These are phyloP conservation scores for Phoxinus phoxinus DNA, from an alignment of 2,113 vertebrate genomes.

Conservation along the genomic window DNA sequence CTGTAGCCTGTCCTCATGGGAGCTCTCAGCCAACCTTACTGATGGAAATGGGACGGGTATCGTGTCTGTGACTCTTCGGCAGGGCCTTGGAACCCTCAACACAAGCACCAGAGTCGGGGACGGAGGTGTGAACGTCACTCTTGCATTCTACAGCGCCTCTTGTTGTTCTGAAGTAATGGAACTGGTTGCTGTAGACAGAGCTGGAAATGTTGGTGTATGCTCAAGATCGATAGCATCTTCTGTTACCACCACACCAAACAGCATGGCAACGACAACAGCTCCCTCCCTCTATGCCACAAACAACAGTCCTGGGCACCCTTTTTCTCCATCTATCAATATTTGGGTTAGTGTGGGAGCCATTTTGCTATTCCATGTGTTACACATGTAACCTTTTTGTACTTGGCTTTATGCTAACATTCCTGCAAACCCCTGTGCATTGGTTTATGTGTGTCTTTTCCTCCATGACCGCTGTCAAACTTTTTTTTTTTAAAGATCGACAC, in stretches of 20 bases:
- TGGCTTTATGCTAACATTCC: neutral
- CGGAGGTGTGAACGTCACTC: constrained; percentile 57
- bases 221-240: constrained; percentile 67
- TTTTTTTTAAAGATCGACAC: no score
- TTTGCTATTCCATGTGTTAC: neutral
- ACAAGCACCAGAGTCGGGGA: constrained; percentile 54
- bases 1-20: constrained; percentile 66
- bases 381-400: neutral
- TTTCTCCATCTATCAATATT: neutral
- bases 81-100: constrained; percentile 69
- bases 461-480: no score
- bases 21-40: constrained; percentile 63
- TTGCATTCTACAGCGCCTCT: constrained; percentile 66
- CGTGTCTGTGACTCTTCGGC: constrained; percentile 50
- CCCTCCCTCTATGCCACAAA: neutral
- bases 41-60: constrained; percentile 72
- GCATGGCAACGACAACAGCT: neutral
- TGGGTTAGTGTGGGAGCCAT: constrained; percentile 1
- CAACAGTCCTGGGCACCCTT: neutral
- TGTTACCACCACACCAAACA: neutral
- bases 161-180: constrained; percentile 70
- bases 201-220: constrained; percentile 72
- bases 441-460: no score
- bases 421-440: no score
- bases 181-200: constrained; percentile 68